Evolutionary conservation across 2,797 vertebrate genomes (phyloP).

Genomic region (Falco berigora): DNA sequence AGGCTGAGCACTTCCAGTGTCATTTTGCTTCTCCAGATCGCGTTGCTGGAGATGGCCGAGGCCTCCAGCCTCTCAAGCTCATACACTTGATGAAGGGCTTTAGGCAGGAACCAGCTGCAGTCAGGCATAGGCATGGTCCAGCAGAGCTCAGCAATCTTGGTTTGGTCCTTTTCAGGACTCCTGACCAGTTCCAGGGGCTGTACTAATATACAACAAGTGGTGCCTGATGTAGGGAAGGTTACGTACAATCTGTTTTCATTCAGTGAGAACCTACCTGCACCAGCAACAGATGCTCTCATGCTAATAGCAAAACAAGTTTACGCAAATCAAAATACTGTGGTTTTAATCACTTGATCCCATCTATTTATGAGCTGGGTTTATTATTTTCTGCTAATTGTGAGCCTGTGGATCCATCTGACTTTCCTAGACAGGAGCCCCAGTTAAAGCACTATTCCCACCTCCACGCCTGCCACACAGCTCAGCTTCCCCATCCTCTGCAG

Average conservation of each 20-base stretch:
- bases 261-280: not conserved
- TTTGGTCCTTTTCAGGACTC: not conserved
- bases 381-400: conserved; percentile 19
- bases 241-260: not conserved
- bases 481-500: not conserved
- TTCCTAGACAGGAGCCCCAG: not conserved
- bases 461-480: not conserved
- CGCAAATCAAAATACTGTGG: conserved; percentile 3
- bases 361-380: not conserved
- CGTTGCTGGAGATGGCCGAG: accelerated
- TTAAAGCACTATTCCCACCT: not conserved
- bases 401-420: not conserved
- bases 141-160: not conserved
- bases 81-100: not conserved
- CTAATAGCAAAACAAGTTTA: conserved; percentile 17
- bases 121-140: accelerated
- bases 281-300: not conserved
- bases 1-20: not conserved
- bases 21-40: not conserved
- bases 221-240: not conserved
- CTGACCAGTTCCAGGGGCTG: not conserved
- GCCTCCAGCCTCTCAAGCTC: not conserved
- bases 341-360: conserved; percentile 34
- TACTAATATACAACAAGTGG: accelerated
- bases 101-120: not conserved